These are phyloP conservation scores for Cygnus atratus DNA, from an alignment of 2,113 vertebrate species.

Conservation along the genomic window DNA sequence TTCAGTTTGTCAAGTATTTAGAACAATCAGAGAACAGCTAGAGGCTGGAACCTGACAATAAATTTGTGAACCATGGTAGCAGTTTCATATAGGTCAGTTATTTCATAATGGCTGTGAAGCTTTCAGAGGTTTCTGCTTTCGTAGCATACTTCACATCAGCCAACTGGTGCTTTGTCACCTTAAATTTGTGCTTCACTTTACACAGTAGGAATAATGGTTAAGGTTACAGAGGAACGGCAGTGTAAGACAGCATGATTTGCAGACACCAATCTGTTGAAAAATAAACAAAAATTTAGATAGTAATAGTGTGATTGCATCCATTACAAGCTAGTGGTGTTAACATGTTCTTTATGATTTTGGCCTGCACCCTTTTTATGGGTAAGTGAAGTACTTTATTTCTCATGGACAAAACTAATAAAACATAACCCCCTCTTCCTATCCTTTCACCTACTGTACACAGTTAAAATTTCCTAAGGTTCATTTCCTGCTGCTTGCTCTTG, in stretches of 20 bases:
- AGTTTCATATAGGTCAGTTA: constrained; percentile 81
- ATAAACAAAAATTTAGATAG: constrained; percentile 58
- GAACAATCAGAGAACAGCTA: constrained; percentile 89
- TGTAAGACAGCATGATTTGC: constrained; percentile 51
- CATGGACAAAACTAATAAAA: not conserved
- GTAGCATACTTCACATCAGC: constrained; percentile 63
- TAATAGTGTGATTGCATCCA: constrained; percentile 4
- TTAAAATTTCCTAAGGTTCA: not conserved
- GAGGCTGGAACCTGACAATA: constrained; percentile 85
- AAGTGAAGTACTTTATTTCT: constrained; percentile 23
- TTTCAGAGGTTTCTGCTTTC: constrained; percentile 78
- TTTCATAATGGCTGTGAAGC: constrained; percentile 75
- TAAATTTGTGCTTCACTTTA: constrained; percentile 76
- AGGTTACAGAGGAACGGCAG: constrained; percentile 52
- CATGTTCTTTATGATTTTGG: not conserved
- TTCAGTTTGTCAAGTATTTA: constrained; percentile 91
- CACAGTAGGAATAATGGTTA: constrained; percentile 62
- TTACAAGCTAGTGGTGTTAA: constrained; percentile 39
- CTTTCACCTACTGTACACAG: not conserved
- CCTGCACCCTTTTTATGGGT: not conserved
- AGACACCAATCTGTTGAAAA: constrained; percentile 46
- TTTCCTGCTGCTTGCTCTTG: constrained; percentile 21
- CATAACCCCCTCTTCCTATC: not conserved
- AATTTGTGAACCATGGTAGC: constrained; percentile 82
- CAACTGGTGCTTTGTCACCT: constrained; percentile 68